Percentiles rank a stretch among this genome's conserved stretches.
Evolutionary conservation across 2,797 vertebrate genomes (phyloP).

Genomic region (Lagorchestes hirsutus): DNA sequence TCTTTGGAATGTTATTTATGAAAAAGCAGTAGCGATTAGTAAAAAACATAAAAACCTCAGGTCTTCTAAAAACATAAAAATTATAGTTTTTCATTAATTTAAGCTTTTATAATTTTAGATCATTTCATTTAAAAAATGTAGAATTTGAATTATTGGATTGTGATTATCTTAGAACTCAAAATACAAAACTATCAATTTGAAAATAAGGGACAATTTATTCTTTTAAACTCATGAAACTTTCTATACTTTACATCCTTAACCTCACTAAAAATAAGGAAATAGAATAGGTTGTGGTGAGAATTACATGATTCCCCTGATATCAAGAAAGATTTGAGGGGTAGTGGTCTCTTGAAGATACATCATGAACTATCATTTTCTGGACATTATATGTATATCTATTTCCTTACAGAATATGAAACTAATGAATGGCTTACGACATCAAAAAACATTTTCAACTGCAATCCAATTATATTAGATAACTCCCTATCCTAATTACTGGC

Average conservation of each 20-base stretch:
- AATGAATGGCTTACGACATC: background rate
- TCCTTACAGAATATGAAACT: background rate
- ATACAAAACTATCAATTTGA: background rate
- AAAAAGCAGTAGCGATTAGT: background rate
- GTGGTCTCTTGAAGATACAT: background rate
- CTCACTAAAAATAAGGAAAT: background rate
- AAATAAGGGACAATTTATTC: background rate
- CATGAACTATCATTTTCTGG: background rate
- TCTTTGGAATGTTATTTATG: constrained; percentile 36
- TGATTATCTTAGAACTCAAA: background rate
- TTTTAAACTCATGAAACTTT: background rate
- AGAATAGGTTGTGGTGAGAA: background rate
- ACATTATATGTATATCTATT: background rate
- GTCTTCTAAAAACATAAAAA: constrained; percentile 27
- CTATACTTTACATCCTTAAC: no score
- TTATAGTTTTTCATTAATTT: background rate
- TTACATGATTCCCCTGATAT: background rate
- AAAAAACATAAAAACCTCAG: background rate
- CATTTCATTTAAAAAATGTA: background rate
- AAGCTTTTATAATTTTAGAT: background rate
- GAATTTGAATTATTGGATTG: background rate
- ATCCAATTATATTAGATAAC: background rate
- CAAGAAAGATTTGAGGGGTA: background rate
- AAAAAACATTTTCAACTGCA: background rate
- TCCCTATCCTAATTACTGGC: background rate